These are phyloP conservation scores for Parasteatoda tepidariorum DNA, from an alignment of 1,140 invertebrate genomes.

Conservation along the genomic window DNA sequence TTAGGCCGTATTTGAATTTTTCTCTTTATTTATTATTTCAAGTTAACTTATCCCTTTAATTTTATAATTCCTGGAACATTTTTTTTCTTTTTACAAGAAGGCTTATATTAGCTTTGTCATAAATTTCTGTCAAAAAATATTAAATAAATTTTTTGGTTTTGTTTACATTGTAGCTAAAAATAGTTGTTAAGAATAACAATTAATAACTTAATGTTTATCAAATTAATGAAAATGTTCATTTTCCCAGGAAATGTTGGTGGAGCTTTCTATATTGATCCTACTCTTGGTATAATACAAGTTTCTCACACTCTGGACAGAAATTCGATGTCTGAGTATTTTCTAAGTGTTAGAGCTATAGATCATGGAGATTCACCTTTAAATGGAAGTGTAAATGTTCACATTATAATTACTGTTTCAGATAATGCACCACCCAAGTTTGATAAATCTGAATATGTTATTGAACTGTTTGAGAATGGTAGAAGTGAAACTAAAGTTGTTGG, in stretches of 20 bases:
- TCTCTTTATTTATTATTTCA: too few relatives aligned
- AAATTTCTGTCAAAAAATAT: too few relatives aligned
- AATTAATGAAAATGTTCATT: too few relatives aligned
- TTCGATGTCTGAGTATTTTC: constrained; percentile 79
- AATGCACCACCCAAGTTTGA: constrained; percentile 81
- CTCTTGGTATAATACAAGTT: constrained; percentile 81
- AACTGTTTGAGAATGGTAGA: constrained; percentile 86
- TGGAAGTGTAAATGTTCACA: constrained; percentile 82
- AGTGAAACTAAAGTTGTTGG: constrained; percentile 81
- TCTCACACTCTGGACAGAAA: constrained; percentile 79
- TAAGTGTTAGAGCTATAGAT: constrained; percentile 84
- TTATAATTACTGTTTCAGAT: constrained; percentile 69
- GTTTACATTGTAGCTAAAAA: too few relatives aligned
- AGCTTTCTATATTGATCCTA: constrained; percentile 82
- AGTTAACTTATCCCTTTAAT: too few relatives aligned
- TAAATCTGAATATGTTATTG: constrained; percentile 75
- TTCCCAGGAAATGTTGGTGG: constrained; percentile 80
- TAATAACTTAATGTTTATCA: too few relatives aligned
- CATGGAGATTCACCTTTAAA: constrained; percentile 80
- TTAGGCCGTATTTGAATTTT: too few relatives aligned
- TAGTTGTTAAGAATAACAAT: too few relatives aligned
- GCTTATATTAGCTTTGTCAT: too few relatives aligned
- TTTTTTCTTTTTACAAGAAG: too few relatives aligned
- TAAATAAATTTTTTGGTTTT: too few relatives aligned
- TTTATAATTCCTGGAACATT: too few relatives aligned